Conservation (phyloP, 2,113 vertebrate species). For the Conger conger region DNA sequence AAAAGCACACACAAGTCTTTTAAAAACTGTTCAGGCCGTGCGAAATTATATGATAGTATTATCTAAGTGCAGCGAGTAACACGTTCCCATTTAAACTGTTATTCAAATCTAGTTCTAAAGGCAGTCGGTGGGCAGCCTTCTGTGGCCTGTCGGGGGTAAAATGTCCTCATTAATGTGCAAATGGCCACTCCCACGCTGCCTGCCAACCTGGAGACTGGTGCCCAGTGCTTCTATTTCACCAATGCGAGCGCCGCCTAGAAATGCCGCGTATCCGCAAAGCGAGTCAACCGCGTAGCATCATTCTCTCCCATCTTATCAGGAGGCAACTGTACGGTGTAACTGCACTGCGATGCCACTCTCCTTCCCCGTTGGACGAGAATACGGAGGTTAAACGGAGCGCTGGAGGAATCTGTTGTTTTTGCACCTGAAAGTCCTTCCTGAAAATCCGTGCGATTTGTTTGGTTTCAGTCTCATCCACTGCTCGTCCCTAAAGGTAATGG, state of each 20-base stretch:
- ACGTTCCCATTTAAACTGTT: neutral
- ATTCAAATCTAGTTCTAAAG: neutral
- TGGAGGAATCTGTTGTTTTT: too few relatives aligned
- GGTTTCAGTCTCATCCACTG: too few relatives aligned
- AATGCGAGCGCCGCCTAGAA: neutral
- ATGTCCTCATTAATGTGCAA: neutral
- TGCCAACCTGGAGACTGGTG: neutral
- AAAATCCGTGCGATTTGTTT: too few relatives aligned
- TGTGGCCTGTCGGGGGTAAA: neutral
- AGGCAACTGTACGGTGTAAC: too few relatives aligned
- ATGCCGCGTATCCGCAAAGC: neutral
- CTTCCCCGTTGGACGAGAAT: too few relatives aligned
- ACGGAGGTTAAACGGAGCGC: too few relatives aligned
- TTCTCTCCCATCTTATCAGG: neutral
- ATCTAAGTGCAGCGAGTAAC: neutral
- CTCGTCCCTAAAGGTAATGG: too few relatives aligned
- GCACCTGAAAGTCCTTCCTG: too few relatives aligned
- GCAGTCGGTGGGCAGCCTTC: neutral
- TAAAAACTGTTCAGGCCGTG: too few relatives aligned
- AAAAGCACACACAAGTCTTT: too few relatives aligned
- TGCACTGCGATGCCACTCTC: too few relatives aligned
- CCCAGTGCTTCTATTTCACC: neutral
- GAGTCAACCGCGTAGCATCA: neutral
- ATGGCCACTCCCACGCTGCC: neutral
- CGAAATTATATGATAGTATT: too few relatives aligned